phyloP scores from a whole-genome alignment of 2,888 invertebrate species.

The Phoenoteleia sp. region DNA sequence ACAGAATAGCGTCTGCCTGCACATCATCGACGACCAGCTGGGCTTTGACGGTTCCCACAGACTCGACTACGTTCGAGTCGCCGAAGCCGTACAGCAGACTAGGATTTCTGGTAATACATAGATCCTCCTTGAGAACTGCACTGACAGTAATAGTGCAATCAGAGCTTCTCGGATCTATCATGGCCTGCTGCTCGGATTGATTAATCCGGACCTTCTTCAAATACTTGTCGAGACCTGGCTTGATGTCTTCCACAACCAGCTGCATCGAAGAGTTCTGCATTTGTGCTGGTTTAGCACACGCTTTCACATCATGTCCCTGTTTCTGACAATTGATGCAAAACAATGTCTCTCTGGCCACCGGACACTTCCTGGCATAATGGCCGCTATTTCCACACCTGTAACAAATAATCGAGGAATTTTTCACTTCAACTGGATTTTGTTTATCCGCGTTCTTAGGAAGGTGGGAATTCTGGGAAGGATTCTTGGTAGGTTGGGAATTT shows the following conservation, averaged over 20 bases:
- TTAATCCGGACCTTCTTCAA: neutral
- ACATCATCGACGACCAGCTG: no score
- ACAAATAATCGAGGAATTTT: neutral
- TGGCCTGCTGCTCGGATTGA: neutral
- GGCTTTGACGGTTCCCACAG: no score
- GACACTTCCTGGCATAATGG: neutral
- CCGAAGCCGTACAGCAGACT: no score
- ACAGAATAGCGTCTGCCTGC: no score
- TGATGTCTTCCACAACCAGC: neutral
- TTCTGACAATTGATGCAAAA: neutral
- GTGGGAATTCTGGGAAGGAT: neutral
- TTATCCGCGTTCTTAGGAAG: neutral
- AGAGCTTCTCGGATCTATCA: constrained; percentile 67
- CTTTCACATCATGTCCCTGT: neutral
- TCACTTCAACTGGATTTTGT: neutral
- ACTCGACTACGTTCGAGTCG: no score
- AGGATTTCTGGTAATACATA: neutral
- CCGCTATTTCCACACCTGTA: neutral
- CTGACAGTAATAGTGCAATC: constrained; percentile 64
- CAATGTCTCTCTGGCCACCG: neutral
- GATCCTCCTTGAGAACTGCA: constrained; percentile 17
- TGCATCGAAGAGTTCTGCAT: neutral
- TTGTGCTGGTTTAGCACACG: neutral
- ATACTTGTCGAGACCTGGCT: neutral
- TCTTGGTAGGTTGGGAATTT: neutral